phyloP scores from a whole-genome alignment of 2,888 invertebrate genomes.

The Aleiodes alternator region DNA sequence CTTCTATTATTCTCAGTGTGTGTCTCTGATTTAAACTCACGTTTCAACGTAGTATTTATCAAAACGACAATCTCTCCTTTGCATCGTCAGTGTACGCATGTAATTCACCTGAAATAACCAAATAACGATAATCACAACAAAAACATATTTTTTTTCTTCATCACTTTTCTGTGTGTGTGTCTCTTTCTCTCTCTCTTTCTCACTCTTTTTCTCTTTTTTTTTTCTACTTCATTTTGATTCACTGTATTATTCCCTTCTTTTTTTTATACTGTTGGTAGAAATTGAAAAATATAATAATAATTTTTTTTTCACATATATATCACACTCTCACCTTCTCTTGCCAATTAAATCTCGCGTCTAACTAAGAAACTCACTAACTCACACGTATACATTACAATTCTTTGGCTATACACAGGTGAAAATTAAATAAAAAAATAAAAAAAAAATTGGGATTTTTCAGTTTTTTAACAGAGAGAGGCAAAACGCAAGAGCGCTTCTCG shows the following conservation, averaged over 20 bases:
- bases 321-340: constrained; percentile 14
- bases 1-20: constrained; percentile 8
- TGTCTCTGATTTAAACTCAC: constrained; percentile 24
- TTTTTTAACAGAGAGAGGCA: constrained; percentile 38
- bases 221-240: constrained; percentile 27
- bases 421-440: background rate
- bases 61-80: constrained; percentile 41
- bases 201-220: constrained; percentile 17
- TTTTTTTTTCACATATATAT: too few relatives aligned
- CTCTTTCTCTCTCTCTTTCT: constrained; percentile 33
- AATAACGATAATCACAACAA: constrained; percentile 35
- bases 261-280: constrained; percentile 5
- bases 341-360: constrained; percentile 4
- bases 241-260: constrained; percentile 35
- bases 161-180: constrained; percentile 12
- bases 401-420: constrained; percentile 22
- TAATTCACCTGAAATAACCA: constrained; percentile 18
- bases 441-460: background rate
- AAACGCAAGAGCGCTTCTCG: constrained; percentile 48
- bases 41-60: constrained; percentile 35
- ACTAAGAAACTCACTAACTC: constrained; percentile 30
- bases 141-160: constrained; percentile 39
- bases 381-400: constrained; percentile 42
- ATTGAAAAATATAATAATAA: too few relatives aligned
- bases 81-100: constrained; percentile 13